Percentiles rank a stretch among this genome's conserved stretches.
Conservation (phyloP, 2,888 invertebrate species). For the Athetis lepigone region DNA sequence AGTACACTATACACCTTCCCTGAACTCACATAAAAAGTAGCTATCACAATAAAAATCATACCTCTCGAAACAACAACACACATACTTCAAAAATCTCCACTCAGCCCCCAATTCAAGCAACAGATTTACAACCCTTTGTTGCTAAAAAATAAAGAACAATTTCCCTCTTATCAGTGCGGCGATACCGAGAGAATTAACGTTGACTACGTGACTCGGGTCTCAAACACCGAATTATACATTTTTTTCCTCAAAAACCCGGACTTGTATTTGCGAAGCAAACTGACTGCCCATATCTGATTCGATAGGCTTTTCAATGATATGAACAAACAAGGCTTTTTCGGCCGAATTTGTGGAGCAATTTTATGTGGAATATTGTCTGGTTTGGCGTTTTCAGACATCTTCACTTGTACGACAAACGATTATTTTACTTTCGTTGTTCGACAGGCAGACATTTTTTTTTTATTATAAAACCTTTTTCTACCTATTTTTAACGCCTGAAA, state of each 20-base stretch:
- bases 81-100: slow-evolving; percentile 36
- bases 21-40: slow-evolving; percentile 26
- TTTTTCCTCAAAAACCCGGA: slow-evolving; percentile 51
- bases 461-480: not conserved
- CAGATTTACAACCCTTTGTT: slow-evolving; percentile 57
- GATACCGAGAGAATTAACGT: slow-evolving; percentile 64
- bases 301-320: slow-evolving; percentile 63
- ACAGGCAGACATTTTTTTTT: not conserved
- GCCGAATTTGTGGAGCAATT: slow-evolving; percentile 45
- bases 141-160: slow-evolving; percentile 72
- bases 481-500: too few relatives aligned
- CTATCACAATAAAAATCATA: slow-evolving; percentile 39
- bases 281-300: slow-evolving; percentile 63
- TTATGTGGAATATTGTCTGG: slow-evolving; percentile 32
- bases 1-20: not conserved
- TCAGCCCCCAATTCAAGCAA: slow-evolving; percentile 27
- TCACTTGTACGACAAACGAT: slow-evolving; percentile 19
- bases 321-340: slow-evolving; percentile 54
- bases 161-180: slow-evolving; percentile 73
- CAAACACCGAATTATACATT: slow-evolving; percentile 61
- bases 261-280: slow-evolving; percentile 60
- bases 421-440: slow-evolving; percentile 1
- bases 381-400: slow-evolving; percentile 24
- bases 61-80: slow-evolving; percentile 38
- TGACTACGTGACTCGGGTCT: slow-evolving; percentile 54